Base-by-base conservation (phyloP, 2,797 vertebrate species). In the Intellagama lesueurii region DNA sequence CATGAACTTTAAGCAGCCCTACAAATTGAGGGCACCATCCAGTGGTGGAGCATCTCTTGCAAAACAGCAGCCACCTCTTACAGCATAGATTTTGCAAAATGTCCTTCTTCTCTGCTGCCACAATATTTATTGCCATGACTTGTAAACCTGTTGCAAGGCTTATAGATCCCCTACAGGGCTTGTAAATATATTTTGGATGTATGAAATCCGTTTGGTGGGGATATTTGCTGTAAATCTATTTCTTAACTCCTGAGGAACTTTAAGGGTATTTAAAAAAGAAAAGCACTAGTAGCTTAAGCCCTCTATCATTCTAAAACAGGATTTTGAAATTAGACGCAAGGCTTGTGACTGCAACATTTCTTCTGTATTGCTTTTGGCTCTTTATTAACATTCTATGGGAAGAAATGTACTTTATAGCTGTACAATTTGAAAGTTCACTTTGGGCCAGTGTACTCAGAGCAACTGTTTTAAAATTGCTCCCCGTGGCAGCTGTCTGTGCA, bases 141-240 rank as follows among this genome's bases (percentile, higher is more conserved):
- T 94, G 5, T 72, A 4, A 89, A 24, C 89, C 44, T 92, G n/a
- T 83, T 93, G n/a, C 1, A 9, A 0, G 80, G 87, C 93, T 91
- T 91, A 78, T 90, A 93, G 91, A 93, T 92, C 79, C 90, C n/a
- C 83, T 91, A 78, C 66, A 76, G 40, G 56, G 66, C 90, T 94
- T 66, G 4, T 84, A 95, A 93, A 92, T 91, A 66, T 4, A 7
- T 5, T 32, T 90, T 91, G 64, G 44, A 68, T 78, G 87, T 89
- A 81, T 60, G 93, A 91, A 89, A 92, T 92, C 73, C 64, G 88
- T 92, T 94, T 94, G 85, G 79, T 6, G 66, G 8, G 52, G 66
- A 0, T 89, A 88, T 86, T 92, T 89, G 44, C 75, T 93, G 90
- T 88, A 94, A 94, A 94, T 77, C 5, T n/a, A 9, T 90, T 88